These are phyloP conservation scores for Isichthys henryi DNA, from an alignment of 2,113 vertebrate genomes.

Conservation along the genomic window DNA sequence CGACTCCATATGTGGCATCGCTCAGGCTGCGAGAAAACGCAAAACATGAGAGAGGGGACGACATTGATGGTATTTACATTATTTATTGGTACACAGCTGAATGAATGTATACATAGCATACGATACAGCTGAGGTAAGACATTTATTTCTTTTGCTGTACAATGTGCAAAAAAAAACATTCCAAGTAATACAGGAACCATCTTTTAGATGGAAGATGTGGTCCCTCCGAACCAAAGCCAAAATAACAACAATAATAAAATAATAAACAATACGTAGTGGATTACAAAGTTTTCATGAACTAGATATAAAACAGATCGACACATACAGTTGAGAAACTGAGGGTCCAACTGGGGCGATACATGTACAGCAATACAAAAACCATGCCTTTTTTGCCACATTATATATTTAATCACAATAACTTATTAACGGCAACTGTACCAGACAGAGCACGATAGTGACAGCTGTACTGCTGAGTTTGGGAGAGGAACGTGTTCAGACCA, in stretches of 20 bases:
- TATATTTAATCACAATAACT: slow-evolving; percentile 57
- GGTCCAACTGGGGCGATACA: slow-evolving; percentile 39
- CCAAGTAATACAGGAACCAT: slow-evolving; percentile 50
- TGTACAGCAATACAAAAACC: slow-evolving; percentile 34
- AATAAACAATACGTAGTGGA: slow-evolving; percentile 39
- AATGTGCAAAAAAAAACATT: slow-evolving; percentile 60
- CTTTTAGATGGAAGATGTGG: slow-evolving; percentile 51
- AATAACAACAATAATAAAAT: slow-evolving; percentile 31
- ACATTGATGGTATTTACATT: slow-evolving; percentile 55
- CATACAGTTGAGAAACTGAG: slow-evolving; percentile 27
- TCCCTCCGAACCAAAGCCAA: slow-evolving; percentile 48
- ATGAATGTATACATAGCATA: slow-evolving; percentile 75
- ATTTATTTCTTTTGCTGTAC: slow-evolving; percentile 62
- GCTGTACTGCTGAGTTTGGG: slow-evolving; percentile 45
- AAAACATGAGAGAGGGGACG: slow-evolving; percentile 48
- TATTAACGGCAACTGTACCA: slow-evolving; percentile 56
- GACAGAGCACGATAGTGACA: slow-evolving; percentile 53
- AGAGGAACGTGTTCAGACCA: slow-evolving; percentile 27
- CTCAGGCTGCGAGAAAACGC: slow-evolving; percentile 55
- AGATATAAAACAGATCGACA: neutral
- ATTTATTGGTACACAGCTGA: slow-evolving; percentile 59
- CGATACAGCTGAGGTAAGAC: slow-evolving; percentile 60
- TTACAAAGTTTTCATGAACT: slow-evolving; percentile 50
- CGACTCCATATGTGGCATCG: slow-evolving; percentile 70
- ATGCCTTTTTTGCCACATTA: slow-evolving; percentile 35